Conservation (phyloP, 2,888 invertebrate genomes). For the Stictocephala bisonia region DNA sequence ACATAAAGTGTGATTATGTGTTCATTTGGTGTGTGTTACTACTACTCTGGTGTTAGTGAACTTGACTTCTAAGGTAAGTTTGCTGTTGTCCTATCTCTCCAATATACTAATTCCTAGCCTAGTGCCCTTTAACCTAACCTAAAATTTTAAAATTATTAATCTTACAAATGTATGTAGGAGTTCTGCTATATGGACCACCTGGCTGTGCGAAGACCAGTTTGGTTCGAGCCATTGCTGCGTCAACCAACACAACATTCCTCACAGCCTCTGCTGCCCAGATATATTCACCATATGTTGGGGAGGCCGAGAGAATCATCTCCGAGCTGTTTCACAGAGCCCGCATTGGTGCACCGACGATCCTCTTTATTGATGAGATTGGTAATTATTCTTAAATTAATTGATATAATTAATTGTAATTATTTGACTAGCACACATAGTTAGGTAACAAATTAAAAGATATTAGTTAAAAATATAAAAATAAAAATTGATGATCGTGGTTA, state of each 20-base stretch:
- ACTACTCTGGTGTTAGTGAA: no score
- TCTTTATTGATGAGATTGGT: constrained; percentile 76
- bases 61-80: neutral
- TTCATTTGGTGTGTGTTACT: no score
- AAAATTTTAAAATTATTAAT: constrained; percentile 22
- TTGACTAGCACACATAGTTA: no score
- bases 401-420: no score
- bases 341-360: constrained; percentile 70
- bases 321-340: constrained; percentile 72
- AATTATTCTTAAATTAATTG: no score
- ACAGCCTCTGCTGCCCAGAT: constrained; percentile 72
- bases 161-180: constrained; percentile 63
- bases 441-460: no score
- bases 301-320: constrained; percentile 71
- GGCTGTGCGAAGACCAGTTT: constrained; percentile 76
- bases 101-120: no score
- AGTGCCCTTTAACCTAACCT: no score
- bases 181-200: constrained; percentile 73
- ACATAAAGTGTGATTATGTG: no score
- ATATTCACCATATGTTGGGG: constrained; percentile 74
- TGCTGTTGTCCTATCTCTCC: no score
- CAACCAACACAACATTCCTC: constrained; percentile 69
- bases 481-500: no score
- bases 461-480: no score
- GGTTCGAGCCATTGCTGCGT: constrained; percentile 70